phyloP scores from a whole-genome alignment of 1,140 invertebrate genomes.

The Ceratoteleas bidentatus region DNA sequence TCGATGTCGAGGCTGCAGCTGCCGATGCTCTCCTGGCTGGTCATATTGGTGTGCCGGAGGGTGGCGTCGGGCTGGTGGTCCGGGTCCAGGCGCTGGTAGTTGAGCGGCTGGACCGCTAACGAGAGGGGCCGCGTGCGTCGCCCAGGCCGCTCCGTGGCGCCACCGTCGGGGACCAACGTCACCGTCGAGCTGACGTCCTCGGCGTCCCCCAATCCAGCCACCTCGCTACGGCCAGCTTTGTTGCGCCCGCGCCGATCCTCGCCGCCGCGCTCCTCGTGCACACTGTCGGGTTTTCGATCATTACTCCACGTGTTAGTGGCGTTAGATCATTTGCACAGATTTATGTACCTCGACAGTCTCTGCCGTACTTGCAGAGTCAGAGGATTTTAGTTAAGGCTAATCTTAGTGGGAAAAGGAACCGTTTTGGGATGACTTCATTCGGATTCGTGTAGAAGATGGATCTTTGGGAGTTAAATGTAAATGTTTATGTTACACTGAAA shows the following conservation, averaged over 20 bases:
- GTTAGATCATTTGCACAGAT: not conserved
- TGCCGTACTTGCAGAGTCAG: too few species aligned
- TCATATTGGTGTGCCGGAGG: constrained; percentile 78
- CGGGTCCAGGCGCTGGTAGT: constrained; percentile 77
- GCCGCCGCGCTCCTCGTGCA: constrained; percentile 75
- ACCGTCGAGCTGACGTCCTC: constrained; percentile 68
- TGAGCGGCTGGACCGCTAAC: constrained; percentile 77
- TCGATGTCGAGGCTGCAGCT: constrained; percentile 92
- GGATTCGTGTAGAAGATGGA: too few species aligned
- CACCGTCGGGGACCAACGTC: constrained; percentile 70
- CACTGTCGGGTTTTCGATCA: constrained; percentile 70
- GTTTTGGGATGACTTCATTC: too few species aligned
- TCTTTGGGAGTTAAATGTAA: too few species aligned
- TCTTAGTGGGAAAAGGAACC: too few species aligned
- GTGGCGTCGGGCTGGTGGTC: constrained; percentile 53
- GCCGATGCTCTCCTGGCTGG: constrained; percentile 85
- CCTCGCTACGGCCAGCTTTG: constrained; percentile 66
- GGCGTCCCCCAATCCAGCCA: constrained; percentile 58
- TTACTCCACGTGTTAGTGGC: constrained; percentile 20
- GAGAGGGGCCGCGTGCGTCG: constrained; percentile 76
- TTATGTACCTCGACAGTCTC: not conserved
- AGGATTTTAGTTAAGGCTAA: too few species aligned
- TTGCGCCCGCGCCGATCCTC: constrained; percentile 56
- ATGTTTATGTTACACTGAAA: too few species aligned
- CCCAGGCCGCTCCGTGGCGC: constrained; percentile 65